These are phyloP conservation scores for Drosophila leonis DNA, from an alignment of 2,888 invertebrate genomes.

Conservation along the genomic window DNA sequence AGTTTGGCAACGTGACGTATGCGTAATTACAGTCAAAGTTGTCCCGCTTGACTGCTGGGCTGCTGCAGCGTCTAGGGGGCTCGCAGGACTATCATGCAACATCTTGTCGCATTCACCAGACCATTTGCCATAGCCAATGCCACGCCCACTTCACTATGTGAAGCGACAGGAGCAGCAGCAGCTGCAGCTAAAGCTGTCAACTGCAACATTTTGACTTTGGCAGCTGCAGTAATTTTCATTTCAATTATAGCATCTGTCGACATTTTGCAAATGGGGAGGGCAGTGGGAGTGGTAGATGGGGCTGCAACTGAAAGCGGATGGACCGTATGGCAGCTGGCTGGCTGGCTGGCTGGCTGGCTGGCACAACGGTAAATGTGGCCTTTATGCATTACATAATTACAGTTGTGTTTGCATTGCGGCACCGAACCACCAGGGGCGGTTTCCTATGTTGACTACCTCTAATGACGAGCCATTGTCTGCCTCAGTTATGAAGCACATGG, in stretches of 20 bases:
- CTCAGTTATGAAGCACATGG: neutral
- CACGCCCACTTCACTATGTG: neutral
- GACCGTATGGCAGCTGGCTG: neutral
- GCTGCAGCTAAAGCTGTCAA: constrained; percentile 11
- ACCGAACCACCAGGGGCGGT: constrained; percentile 39
- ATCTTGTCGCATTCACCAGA: constrained; percentile 32
- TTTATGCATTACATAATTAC: constrained; percentile 77
- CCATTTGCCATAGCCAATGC: constrained; percentile 4
- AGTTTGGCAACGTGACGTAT: constrained; percentile 59
- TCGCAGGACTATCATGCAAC: constrained; percentile 29
- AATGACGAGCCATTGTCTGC: constrained; percentile 71
- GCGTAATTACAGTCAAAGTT: constrained; percentile 56
- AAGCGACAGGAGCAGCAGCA: neutral
- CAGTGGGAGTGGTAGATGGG: neutral
- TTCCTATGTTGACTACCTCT: constrained; percentile 20
- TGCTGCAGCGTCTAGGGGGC: neutral
- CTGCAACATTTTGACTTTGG: constrained; percentile 25
- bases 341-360: constrained; percentile 3
- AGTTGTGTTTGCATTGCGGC: constrained; percentile 71
- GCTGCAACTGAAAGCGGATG: neutral
- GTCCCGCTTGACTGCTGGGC: neutral
- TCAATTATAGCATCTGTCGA: constrained; percentile 69
- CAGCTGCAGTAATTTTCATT: constrained; percentile 66
- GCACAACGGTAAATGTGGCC: constrained; percentile 68
- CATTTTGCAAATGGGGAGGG: constrained; percentile 43